These are phyloP conservation scores for Polymixis flavicincta DNA, from an alignment of 2,888 invertebrate species.

Conservation along the genomic window DNA sequence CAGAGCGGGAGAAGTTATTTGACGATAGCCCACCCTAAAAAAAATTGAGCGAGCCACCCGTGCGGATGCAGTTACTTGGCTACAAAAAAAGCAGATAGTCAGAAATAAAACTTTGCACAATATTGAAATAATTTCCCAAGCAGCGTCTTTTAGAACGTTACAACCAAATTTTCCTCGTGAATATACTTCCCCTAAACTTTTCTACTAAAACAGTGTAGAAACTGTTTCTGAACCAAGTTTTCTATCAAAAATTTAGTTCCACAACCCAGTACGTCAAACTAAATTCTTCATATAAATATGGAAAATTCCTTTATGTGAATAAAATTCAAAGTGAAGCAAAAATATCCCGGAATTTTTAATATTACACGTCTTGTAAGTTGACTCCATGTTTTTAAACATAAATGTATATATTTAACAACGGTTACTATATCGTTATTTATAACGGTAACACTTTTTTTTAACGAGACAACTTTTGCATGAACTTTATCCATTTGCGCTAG, in stretches of 20 bases:
- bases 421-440: constrained; percentile 44
- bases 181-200: constrained; percentile 40
- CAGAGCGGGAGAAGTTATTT: too few relatives aligned
- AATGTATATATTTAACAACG: constrained; percentile 33
- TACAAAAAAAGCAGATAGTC: not conserved
- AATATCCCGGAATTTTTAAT: constrained; percentile 46
- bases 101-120: not conserved
- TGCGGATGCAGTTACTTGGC: too few relatives aligned
- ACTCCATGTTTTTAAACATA: constrained; percentile 35
- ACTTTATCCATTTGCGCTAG: not conserved
- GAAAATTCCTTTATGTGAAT: constrained; percentile 34
- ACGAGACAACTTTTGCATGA: constrained; percentile 50
- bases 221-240: constrained; percentile 38
- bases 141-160: not conserved
- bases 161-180: constrained; percentile 21
- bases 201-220: constrained; percentile 35
- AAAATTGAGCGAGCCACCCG: too few relatives aligned
- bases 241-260: constrained; percentile 46
- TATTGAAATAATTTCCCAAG: not conserved
- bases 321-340: constrained; percentile 47
- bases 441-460: constrained; percentile 57
- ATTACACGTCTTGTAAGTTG: constrained; percentile 40
- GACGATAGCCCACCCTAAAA: too few relatives aligned
- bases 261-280: constrained; percentile 38
- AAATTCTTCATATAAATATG: constrained; percentile 49